Base-by-base conservation (phyloP, 2,797 vertebrate species). In the Lerista edwardsae region DNA sequence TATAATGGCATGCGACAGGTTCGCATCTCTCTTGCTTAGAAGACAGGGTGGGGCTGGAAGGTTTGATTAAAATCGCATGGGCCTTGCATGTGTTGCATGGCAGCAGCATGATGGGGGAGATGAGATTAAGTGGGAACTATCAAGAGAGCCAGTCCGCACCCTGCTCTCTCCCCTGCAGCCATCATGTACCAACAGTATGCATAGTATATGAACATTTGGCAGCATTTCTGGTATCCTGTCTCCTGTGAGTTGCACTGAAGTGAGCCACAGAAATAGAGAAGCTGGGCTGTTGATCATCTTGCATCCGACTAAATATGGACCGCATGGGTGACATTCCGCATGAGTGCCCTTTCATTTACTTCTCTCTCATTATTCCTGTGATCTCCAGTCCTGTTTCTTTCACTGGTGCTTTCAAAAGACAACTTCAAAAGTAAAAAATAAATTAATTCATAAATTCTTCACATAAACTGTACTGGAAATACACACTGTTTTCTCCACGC, bases 401-500 rank as follows among this genome's bases (percentile, higher is more conserved):
- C 75, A 61, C 14, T 34, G n/a, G 39, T 11, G 74, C 36, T 68
- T 29, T 15, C 21, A 3, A 41, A 41, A 15, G 55, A 39, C 36
- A 25, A 21, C 88, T 93, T 55, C 2, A 55, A 15, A 55, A 55
- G 19, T 19, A 47, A 55, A 55, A 55, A 55, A 17, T 2, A 55
- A 55, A 15, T 55, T 2, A 14, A 55, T 55, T 14, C 51, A 44
- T 44, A 90, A 91, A 62, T 86, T 91, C 93, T 94, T 90, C 88
- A 79, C 90, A 55, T 25, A 84, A n/a, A n/a, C 74, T 79, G 88
- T 89, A 93, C 80, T 91, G 93, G 86, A 91, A 89, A 75, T 94
- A 89, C 93, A 75, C 93, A 86, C 14, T 86, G 86, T 83, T 51
- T 75, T 34, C 84, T 88, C 7, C 79, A 84, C 86, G 55, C 9